phyloP scores from a whole-genome alignment of 1,140 invertebrate species.

The Stenopsyche tienmushanensis region DNA sequence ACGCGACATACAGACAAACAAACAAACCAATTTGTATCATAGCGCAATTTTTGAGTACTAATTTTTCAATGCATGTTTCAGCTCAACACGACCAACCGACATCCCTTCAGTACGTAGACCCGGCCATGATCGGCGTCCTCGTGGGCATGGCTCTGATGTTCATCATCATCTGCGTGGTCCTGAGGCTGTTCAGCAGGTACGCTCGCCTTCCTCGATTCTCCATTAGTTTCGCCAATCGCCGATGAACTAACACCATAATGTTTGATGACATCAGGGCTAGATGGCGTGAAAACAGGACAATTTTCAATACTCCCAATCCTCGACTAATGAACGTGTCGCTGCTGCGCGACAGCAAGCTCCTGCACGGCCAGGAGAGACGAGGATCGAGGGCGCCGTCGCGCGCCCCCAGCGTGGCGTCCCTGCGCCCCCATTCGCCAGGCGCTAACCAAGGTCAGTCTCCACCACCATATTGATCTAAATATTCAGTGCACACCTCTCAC shows the following conservation, averaged over 20 bases:
- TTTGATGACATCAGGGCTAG: slow-evolving; percentile 67
- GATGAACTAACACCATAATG: no score
- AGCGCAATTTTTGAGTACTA: no score
- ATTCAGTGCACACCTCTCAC: slow-evolving; percentile 10
- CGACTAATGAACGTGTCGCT: slow-evolving; percentile 85
- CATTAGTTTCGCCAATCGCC: neutral
- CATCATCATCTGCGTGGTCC: slow-evolving; percentile 89
- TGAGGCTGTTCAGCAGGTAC: slow-evolving; percentile 91
- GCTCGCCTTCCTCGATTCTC: slow-evolving; percentile 44
- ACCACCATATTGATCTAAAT: neutral
- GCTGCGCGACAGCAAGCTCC: slow-evolving; percentile 75
- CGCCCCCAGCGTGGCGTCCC: slow-evolving; percentile 78
- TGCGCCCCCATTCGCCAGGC: slow-evolving; percentile 76
- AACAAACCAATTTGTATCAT: no score
- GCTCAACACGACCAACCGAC: slow-evolving; percentile 50
- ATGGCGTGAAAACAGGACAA: slow-evolving; percentile 88
- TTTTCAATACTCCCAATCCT: slow-evolving; percentile 93
- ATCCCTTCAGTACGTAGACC: slow-evolving; percentile 69
- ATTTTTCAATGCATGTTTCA: no score
- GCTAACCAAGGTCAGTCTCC: slow-evolving; percentile 65
- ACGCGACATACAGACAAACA: no score
- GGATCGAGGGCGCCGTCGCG: slow-evolving; percentile 76
- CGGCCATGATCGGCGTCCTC: slow-evolving; percentile 87
- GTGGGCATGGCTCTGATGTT: slow-evolving; percentile 92
- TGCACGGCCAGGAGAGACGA: slow-evolving; percentile 70